Conservation (phyloP, 2,113 vertebrate genomes). For the Prolemur simus region DNA sequence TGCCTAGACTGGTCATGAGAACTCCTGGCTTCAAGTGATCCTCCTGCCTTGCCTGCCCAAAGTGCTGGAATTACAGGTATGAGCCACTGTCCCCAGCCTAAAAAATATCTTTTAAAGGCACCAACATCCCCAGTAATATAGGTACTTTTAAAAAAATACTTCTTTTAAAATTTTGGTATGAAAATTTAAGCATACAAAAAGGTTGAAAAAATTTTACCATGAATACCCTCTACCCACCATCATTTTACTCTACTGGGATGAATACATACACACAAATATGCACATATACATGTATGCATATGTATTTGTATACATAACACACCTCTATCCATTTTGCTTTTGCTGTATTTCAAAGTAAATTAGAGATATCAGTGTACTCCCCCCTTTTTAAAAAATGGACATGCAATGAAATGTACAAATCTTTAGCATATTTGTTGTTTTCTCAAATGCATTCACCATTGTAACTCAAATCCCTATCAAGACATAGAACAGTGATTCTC, state of each 20-base stretch:
- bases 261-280: neutral
- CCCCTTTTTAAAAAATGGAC: neutral
- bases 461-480: neutral
- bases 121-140: neutral
- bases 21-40: too few species aligned
- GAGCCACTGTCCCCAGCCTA: too few species aligned
- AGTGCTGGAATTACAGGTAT: too few species aligned
- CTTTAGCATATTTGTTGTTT: neutral
- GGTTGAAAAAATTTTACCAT: neutral
- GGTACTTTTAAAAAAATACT: neutral
- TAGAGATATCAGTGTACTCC: neutral
- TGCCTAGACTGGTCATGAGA: too few species aligned
- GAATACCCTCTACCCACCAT: neutral
- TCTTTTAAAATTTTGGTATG: neutral
- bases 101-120: neutral
- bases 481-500: neutral
- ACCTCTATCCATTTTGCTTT: neutral
- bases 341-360: conserved; percentile 8
- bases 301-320: neutral
- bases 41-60: too few species aligned
- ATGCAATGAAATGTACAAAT: neutral
- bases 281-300: neutral
- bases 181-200: neutral
- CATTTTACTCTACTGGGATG: neutral
- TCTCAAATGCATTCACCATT: neutral